A percentile compares a stretch with the other conserved stretches of the same genome.
Conservation (phyloP, 2,113 vertebrate species). For the Vombatus ursinus region DNA sequence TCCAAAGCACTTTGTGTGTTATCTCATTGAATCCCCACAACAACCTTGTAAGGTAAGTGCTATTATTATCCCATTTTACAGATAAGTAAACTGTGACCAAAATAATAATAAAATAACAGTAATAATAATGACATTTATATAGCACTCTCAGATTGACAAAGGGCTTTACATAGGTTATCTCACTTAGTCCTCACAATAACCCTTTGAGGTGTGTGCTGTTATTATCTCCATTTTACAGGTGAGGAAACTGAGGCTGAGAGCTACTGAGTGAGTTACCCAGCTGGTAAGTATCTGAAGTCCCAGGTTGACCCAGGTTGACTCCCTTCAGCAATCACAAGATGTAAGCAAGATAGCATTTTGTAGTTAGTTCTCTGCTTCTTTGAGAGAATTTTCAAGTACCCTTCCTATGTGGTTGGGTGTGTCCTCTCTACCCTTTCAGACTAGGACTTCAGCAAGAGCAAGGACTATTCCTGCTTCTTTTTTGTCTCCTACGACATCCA, state of each 20-base stretch:
- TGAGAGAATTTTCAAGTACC: background rate
- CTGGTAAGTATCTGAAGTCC: background rate
- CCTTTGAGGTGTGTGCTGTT: background rate
- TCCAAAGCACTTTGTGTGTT: background rate
- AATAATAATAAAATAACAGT: background rate
- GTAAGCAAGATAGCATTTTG: background rate
- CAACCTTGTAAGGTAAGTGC: background rate
- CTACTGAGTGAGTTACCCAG: background rate
- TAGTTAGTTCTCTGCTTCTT: background rate
- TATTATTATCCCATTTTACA: background rate
- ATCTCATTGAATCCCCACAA: background rate
- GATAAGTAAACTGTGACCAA: background rate
- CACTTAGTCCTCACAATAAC: background rate
- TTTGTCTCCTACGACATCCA: background rate
- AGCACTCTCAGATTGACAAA: background rate
- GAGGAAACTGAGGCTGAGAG: background rate
- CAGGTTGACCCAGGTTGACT: background rate
- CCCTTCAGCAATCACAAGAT: background rate
- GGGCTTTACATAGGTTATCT: background rate
- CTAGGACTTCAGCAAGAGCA: background rate
- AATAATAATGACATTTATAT: background rate
- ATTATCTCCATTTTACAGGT: background rate
- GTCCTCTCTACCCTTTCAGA: too few species aligned
- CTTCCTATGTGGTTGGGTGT: background rate
- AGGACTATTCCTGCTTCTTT: background rate